A percentile compares a stretch with the other conserved stretches of the same genome.
Conservation (phyloP, 2,888 invertebrate genomes). For the Ophonus ardosiacus region DNA sequence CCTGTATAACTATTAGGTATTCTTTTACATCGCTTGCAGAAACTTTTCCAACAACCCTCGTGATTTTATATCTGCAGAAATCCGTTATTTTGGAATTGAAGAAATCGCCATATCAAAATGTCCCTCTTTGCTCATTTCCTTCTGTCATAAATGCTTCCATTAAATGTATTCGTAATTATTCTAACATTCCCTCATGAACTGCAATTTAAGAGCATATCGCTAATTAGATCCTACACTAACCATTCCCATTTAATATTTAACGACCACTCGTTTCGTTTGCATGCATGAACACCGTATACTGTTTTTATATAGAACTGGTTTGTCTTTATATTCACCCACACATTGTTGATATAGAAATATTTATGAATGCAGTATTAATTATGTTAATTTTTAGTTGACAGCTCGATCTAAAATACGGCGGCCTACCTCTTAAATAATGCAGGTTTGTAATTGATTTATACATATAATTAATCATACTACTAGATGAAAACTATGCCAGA, state of each 20-base stretch:
- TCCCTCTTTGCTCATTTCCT: no score
- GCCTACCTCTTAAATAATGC: slow-evolving; percentile 14
- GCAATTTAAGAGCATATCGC: neutral
- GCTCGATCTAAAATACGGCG: slow-evolving; percentile 21
- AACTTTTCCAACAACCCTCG: no score
- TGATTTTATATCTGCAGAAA: no score
- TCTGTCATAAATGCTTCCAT: no score
- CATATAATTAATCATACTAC: slow-evolving; percentile 16
- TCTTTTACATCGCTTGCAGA: no score
- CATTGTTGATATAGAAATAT: slow-evolving; percentile 3
- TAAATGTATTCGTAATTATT: neutral
- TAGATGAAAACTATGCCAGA: slow-evolving; percentile 6
- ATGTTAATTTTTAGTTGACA: slow-evolving; percentile 28
- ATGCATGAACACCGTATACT: neutral
- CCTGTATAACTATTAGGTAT: no score
- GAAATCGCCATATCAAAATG: no score
- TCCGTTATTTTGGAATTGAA: no score
- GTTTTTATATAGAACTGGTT: slow-evolving; percentile 18
- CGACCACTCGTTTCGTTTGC: slow-evolving; percentile 17
- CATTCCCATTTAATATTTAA: slow-evolving; percentile 2
- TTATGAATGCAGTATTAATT: slow-evolving; percentile 42
- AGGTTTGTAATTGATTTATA: slow-evolving; percentile 23
- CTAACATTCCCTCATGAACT: neutral
- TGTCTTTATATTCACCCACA: neutral
- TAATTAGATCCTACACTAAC: neutral